Base-by-base conservation (phyloP, 2,797 vertebrate species). In the Simalia tracyae region DNA sequence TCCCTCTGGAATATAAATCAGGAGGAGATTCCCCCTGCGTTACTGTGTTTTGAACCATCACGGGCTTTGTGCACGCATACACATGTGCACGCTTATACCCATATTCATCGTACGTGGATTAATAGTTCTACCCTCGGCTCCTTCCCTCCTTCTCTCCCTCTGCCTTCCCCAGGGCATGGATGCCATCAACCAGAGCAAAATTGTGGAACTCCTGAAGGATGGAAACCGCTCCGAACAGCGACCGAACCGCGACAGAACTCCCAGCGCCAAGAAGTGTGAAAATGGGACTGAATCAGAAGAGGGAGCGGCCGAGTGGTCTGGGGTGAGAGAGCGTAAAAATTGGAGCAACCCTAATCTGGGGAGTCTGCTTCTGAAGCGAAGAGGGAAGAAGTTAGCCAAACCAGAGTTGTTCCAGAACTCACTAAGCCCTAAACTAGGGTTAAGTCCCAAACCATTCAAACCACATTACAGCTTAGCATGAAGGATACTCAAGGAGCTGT, bases 121-220 rank as follows among this genome's bases (percentile, higher is more conserved):
- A 76, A 76, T 42, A 1, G 9, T 42, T 42, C 36, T 2, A 1
- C 36, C 36, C 17, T 31, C 22, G 50, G 50, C 50, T 50, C 4
- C 50, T 50, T 8, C 50, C 8, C 50, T 54, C 50, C 7, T 54
- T 54, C 50, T 50, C 46, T 17, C 2, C 15, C 5, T n/a, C 46
- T 54, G 1, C 2, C n/a, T 6, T 24, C 93, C 85, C 91, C 93
- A 98, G 98, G 98, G 98, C 36, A 97, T 98, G 6, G 98, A 98
- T 63, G 98, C 98, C 12, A 98, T 98, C 0, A 98, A 98, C 97
- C 98, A 98, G 97, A 98, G 98, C 91, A 99, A 98, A 93, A 98
- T 98, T 96, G 98, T 98, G 95, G 98, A 98, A 95, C 97, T 98
- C 92, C 97, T 99, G 93, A 99, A 98, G 96, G 98, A 98, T 0